These are phyloP conservation scores for Aphis craccivora DNA, from an alignment of 1,140 invertebrate species.

Conservation along the genomic window DNA sequence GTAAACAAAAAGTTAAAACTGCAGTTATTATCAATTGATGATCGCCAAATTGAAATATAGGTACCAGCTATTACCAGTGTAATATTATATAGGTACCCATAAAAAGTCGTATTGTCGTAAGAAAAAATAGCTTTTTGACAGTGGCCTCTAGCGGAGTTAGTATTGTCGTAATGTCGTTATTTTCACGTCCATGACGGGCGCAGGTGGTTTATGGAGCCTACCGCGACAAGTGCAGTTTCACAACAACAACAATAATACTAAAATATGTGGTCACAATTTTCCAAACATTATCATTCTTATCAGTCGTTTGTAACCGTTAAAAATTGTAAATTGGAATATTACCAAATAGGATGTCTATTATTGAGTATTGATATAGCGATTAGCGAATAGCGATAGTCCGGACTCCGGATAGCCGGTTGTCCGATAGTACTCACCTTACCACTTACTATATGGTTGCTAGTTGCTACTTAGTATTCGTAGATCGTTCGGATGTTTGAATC, in stretches of 20 bases:
- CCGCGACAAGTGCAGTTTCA: neutral
- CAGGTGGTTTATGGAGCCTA: neutral
- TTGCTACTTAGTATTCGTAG: neutral
- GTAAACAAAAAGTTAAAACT: no score
- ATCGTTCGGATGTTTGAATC: neutral
- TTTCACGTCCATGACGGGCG: no score
- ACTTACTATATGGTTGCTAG: no score
- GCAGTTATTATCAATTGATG: no score
- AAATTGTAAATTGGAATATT: neutral
- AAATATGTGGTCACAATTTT: neutral
- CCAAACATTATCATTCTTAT: neutral
- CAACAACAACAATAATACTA: neutral
- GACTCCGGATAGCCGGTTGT: neutral
- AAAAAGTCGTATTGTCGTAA: no score
- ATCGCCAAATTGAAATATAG: no score
- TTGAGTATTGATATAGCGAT: neutral
- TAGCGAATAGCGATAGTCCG: no score
- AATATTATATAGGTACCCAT: no score
- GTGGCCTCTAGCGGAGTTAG: no score
- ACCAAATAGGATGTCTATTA: neutral
- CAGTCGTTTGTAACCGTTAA: neutral
- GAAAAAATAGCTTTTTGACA: no score
- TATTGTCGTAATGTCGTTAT: no score
- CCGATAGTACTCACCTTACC: neutral
- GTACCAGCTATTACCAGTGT: no score